Evolutionary conservation across 2,888 invertebrate genomes (phyloP).

Genomic region (Patella depressa): DNA sequence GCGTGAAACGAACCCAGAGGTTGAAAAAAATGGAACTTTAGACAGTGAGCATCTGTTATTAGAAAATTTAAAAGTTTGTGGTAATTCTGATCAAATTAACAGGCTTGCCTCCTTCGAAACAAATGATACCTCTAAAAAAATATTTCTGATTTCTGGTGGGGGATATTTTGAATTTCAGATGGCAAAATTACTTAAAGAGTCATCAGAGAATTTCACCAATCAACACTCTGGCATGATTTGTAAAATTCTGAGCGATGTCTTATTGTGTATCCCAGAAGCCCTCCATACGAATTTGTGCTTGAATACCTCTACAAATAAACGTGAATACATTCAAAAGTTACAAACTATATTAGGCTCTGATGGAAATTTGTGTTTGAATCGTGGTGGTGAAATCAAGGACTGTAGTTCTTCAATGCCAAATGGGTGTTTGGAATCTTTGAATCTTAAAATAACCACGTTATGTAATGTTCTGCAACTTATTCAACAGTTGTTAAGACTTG

Average conservation of each 20-base stretch:
- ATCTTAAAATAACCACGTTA: conserved; percentile 44
- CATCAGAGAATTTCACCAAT: conserved; percentile 20
- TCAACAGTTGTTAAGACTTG: conserved; percentile 45
- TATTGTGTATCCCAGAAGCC: conserved; percentile 34
- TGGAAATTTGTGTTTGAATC: conserved; percentile 18
- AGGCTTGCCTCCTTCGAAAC: no score
- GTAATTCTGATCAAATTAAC: no score
- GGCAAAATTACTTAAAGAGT: conserved; percentile 27
- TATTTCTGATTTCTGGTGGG: conserved; percentile 33
- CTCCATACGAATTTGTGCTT: conserved; percentile 31
- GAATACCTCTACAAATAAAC: not conserved
- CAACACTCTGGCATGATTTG: conserved; percentile 16
- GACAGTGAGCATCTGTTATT: no score
- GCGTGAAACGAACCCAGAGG: no score
- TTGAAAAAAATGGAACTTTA: no score
- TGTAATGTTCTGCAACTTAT: conserved; percentile 42
- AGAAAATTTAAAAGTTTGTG: no score
- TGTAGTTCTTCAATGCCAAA: conserved; percentile 14
- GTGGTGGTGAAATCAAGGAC: conserved; percentile 13
- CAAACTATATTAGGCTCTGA: conserved; percentile 11
- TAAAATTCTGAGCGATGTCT: conserved; percentile 31
- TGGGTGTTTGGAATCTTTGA: conserved; percentile 42
- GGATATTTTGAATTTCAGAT: conserved; percentile 47
- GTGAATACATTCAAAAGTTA: conserved; percentile 21
- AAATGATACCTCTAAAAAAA: no score